Evolutionary conservation across 2,797 vertebrate genomes (phyloP).

Genomic region (Melanotaenia parkinsoni): DNA sequence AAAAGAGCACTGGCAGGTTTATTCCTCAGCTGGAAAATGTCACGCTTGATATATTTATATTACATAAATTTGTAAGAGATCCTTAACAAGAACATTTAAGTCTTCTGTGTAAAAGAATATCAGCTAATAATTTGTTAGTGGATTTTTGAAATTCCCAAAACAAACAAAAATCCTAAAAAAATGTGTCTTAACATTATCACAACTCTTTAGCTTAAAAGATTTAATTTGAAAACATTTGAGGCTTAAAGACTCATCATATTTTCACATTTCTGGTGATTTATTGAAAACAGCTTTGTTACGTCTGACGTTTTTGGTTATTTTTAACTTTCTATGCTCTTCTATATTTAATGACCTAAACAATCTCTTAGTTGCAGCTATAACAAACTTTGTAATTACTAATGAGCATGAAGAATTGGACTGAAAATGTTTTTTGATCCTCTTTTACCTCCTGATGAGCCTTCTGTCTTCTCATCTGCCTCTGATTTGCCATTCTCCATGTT

Average conservation of each 20-base stretch:
- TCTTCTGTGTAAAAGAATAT: neutral
- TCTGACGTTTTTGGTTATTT: neutral
- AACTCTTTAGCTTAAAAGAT: neutral
- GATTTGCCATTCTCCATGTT: slow-evolving; percentile 60
- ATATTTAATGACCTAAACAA: neutral
- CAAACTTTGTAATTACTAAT: neutral
- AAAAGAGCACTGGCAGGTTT: neutral
- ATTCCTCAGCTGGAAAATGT: neutral
- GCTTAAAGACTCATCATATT: too few relatives aligned
- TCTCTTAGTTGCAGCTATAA: neutral
- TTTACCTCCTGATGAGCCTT: slow-evolving; percentile 58
- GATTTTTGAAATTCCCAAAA: neutral
- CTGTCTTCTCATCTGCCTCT: slow-evolving; percentile 42
- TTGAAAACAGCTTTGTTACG: too few relatives aligned
- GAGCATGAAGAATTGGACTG: neutral
- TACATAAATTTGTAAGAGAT: neutral
- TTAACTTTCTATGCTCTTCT: neutral
- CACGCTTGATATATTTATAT: neutral
- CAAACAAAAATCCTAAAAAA: neutral
- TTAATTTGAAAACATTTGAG: neutral
- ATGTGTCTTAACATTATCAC: neutral
- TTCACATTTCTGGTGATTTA: too few relatives aligned
- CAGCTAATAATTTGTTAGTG: neutral
- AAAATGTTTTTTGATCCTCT: neutral
- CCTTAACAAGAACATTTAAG: neutral